Percentiles rank a stretch among this genome's conserved stretches.
These are phyloP conservation scores for Falco biarmicus DNA, from an alignment of 2,797 vertebrate species.

Conservation along the genomic window DNA sequence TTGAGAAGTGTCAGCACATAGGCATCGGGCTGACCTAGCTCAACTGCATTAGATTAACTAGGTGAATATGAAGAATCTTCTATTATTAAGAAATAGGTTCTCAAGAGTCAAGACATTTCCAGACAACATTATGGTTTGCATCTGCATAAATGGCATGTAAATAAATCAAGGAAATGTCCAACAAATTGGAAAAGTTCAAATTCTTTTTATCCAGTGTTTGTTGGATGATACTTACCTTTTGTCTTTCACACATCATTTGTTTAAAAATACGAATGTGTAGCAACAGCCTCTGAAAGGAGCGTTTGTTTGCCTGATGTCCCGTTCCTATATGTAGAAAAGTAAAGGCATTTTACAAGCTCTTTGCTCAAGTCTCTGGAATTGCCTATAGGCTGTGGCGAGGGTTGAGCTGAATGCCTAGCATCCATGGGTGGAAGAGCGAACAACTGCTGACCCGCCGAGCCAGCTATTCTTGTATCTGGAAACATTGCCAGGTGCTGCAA, in stretches of 20 bases:
- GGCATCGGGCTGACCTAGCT: not conserved
- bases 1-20: not conserved
- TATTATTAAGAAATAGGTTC: not conserved
- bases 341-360: not conserved
- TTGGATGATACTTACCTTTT: not conserved
- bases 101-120: not conserved
- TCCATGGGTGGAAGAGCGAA: not conserved
- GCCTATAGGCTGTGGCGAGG: not conserved
- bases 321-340: not conserved
- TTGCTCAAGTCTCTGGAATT: not conserved
- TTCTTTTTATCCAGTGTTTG: not conserved
- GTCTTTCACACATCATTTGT: not conserved
- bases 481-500: conserved; percentile 22
- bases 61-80: not conserved
- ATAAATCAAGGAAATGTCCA: not conserved
- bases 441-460: conserved; percentile 29
- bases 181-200: not conserved
- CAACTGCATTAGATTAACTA: not conserved
- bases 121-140: not conserved
- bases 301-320: not conserved
- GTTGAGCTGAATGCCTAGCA: not conserved
- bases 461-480: conserved; percentile 54
- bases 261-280: not conserved
- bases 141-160: not conserved
- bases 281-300: not conserved